phyloP scores from a whole-genome alignment of 2,113 vertebrate genomes.

The Serilophus lunatus region DNA sequence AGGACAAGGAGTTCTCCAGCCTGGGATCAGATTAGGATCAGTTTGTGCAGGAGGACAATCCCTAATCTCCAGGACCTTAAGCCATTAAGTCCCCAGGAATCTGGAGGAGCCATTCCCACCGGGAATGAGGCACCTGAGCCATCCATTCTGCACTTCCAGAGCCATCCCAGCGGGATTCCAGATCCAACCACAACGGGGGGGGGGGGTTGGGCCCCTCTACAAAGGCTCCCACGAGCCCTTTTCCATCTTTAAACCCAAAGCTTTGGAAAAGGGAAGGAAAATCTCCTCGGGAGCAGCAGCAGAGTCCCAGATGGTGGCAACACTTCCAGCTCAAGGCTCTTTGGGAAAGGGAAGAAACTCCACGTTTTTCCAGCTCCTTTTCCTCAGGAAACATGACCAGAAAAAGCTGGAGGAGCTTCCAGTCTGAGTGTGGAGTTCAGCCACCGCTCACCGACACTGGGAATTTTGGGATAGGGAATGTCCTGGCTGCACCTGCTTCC shows the following conservation, averaged over 20 bases:
- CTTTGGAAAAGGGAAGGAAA: background rate
- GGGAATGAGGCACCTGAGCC: background rate
- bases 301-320: background rate
- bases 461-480: accelerated
- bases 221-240: accelerated
- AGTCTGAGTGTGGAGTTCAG: background rate
- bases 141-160: accelerated
- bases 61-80: background rate
- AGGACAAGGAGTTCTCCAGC: background rate
- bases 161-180: background rate
- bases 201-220: background rate
- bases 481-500: background rate
- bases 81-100: background rate
- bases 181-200: accelerated
- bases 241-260: background rate
- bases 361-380: background rate
- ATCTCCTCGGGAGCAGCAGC: background rate
- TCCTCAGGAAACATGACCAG: too few species aligned
- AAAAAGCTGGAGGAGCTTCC: background rate
- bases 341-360: background rate
- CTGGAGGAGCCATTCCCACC: background rate
- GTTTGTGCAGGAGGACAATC: background rate
- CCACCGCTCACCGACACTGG: background rate
- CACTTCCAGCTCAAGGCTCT: background rate
- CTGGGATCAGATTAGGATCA: background rate